Evolutionary conservation across 2,113 vertebrate genomes (phyloP).

Genomic region (Seriola dumerili): DNA sequence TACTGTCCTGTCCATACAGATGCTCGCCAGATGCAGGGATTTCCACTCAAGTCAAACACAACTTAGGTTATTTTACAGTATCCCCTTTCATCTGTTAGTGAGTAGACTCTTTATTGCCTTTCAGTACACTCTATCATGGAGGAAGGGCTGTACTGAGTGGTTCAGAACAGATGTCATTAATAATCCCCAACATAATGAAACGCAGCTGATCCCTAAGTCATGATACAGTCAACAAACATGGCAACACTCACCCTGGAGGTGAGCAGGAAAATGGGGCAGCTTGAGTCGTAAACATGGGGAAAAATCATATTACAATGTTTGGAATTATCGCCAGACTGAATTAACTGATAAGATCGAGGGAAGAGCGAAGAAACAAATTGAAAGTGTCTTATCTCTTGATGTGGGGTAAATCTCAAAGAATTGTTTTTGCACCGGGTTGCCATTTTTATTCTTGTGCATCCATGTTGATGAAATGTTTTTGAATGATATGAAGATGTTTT

Average conservation of each 20-base stretch:
- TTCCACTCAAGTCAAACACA: conserved; percentile 52
- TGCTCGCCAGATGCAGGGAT: conserved; percentile 65
- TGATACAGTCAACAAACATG: conserved; percentile 69
- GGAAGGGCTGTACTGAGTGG: conserved; percentile 43
- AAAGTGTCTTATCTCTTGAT: conserved; percentile 59
- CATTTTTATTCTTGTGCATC: conserved; percentile 31
- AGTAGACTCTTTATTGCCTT: conserved; percentile 56
- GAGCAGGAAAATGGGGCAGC: conserved; percentile 24
- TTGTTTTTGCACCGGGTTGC: conserved; percentile 28
- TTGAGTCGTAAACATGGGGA: conserved; percentile 28
- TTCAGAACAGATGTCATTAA: conserved; percentile 76
- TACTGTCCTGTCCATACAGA: conserved; percentile 44
- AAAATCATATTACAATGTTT: conserved; percentile 50
- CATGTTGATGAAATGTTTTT: conserved; percentile 8
- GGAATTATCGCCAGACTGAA: conserved; percentile 63
- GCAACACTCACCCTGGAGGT: conserved; percentile 51
- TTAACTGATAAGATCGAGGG: conserved; percentile 70
- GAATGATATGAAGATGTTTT: not conserved
- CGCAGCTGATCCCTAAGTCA: conserved; percentile 61
- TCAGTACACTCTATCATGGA: conserved; percentile 27
- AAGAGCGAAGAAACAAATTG: conserved; percentile 55
- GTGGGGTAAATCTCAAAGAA: conserved; percentile 41
- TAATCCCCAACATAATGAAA: conserved; percentile 76
- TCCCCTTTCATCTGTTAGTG: conserved; percentile 55
- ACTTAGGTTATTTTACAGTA: conserved; percentile 50